Conservation (phyloP, 2,797 vertebrate genomes). For the Pitangus sulphuratus region DNA sequence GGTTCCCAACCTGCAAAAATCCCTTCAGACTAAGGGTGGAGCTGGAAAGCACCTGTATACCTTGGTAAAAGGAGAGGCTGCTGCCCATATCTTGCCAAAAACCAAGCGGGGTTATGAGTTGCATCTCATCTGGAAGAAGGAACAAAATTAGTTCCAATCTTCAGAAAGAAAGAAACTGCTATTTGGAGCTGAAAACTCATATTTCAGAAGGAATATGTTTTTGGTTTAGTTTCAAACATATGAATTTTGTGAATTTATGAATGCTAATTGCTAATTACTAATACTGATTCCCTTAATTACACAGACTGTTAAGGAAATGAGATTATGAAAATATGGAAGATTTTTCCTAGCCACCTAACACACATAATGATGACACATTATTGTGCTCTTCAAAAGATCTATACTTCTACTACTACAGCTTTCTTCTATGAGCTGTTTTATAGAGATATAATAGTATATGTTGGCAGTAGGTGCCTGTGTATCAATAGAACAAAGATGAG, state of each 20-base stretch:
- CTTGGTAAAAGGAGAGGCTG: background rate
- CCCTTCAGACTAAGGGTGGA: background rate
- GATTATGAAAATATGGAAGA: background rate
- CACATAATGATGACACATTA: background rate
- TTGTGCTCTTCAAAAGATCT: background rate
- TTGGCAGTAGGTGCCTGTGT: background rate
- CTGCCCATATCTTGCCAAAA: background rate
- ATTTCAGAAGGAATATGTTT: background rate
- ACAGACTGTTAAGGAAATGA: background rate
- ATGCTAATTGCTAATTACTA: background rate
- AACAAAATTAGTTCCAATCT: background rate
- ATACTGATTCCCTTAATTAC: background rate
- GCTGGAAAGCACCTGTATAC: background rate
- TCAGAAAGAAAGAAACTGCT: background rate
- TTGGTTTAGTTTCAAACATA: background rate
- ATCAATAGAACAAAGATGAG: background rate
- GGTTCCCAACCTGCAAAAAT: background rate
- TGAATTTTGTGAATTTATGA: background rate
- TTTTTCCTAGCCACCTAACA: background rate
- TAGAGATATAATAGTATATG: background rate
- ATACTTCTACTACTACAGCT: background rate
- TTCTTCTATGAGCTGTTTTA: background rate
- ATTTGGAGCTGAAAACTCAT: background rate
- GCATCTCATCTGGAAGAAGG: background rate
- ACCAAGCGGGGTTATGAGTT: background rate